phyloP scores from a whole-genome alignment of 1,140 invertebrate genomes.

The Calycopis cecrops region DNA sequence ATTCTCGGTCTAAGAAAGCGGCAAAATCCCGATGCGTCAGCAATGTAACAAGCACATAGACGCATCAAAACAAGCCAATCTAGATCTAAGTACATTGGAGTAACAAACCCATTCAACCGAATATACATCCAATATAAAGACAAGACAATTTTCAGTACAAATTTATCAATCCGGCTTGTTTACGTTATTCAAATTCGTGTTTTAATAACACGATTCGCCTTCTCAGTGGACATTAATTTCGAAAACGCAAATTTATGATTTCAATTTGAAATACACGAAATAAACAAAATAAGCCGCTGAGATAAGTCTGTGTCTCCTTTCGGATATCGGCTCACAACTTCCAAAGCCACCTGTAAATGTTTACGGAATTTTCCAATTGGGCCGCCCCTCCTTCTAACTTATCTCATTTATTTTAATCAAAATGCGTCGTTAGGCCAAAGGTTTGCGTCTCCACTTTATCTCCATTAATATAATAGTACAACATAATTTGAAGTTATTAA shows the following conservation, averaged over 20 bases:
- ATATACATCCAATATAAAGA: no score
- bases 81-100: no score
- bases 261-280: conserved; percentile 39
- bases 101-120: no score
- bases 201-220: neutral
- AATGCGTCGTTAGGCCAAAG: conserved; percentile 21
- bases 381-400: conserved; percentile 27
- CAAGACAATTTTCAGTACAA: no score
- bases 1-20: no score
- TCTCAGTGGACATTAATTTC: neutral
- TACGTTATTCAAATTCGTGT: no score
- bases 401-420: conserved; percentile 40
- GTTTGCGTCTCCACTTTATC: conserved; percentile 10
- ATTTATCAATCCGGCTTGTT: no score
- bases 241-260: conserved; percentile 1
- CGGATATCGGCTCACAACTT: conserved; percentile 47
- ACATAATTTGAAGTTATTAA: neutral
- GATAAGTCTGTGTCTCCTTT: conserved; percentile 49
- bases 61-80: no score
- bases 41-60: no score
- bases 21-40: no score
- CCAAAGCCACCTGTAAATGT: conserved; percentile 54
- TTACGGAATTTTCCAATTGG: conserved; percentile 44
- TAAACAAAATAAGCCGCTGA: conserved; percentile 45
- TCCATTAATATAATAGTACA: conserved; percentile 3